These are phyloP conservation scores for Sciaenops ocellatus DNA, from an alignment of 2,797 vertebrate species.

Conservation along the genomic window DNA sequence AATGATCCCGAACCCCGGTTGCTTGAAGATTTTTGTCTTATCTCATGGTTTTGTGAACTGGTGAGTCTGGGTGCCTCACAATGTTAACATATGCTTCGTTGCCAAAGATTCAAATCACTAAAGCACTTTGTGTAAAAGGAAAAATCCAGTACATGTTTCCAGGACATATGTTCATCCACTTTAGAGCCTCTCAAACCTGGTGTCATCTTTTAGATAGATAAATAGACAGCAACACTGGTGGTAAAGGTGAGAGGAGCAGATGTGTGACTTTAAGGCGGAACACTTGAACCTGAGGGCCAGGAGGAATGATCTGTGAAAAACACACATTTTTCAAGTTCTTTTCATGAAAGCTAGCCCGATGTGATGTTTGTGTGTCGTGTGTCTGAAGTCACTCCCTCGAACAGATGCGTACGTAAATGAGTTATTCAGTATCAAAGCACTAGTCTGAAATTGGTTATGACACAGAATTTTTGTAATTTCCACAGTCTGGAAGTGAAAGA, in stretches of 20 bases:
- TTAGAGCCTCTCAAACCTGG: constrained; percentile 25
- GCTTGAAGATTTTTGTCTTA: no score
- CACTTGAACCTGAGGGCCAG: constrained; percentile 34
- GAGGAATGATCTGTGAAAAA: constrained; percentile 15
- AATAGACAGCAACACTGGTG: constrained; percentile 49
- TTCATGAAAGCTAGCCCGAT: no score
- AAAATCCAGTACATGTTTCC: constrained; percentile 8
- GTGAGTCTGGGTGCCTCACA: no score
- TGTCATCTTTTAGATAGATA: constrained; percentile 35
- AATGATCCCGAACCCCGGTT: no score
- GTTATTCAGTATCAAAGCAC: background rate
- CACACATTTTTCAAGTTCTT: background rate
- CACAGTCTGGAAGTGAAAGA: background rate
- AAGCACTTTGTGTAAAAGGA: background rate
- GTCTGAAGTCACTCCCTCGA: no score
- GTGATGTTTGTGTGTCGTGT: no score
- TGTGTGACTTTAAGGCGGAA: constrained; percentile 30
- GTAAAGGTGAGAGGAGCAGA: constrained; percentile 24
- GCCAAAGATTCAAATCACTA: constrained; percentile 8
- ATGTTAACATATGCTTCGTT: no score
- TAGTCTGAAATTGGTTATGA: background rate
- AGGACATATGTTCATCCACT: constrained; percentile 18
- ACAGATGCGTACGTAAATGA: background rate
- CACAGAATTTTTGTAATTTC: background rate
- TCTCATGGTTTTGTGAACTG: no score